Conservation (phyloP, 2,797 vertebrate species). For the Pygocentrus nattereri region DNA sequence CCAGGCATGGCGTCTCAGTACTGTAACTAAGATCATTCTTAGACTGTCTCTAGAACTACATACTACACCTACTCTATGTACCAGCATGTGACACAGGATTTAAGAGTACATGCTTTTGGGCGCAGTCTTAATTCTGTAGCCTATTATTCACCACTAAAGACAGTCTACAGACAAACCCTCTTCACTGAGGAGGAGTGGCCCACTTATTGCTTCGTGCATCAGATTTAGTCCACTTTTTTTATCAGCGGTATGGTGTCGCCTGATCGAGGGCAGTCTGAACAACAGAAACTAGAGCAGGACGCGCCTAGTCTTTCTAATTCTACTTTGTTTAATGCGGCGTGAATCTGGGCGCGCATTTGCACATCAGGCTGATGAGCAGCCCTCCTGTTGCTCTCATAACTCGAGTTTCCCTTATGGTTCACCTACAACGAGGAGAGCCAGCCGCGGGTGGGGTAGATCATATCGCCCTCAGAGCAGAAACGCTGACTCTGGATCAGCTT, state of each 20-base stretch:
- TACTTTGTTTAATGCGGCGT: slow-evolving; percentile 25
- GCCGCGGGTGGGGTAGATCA: neutral
- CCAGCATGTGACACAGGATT: too few relatives aligned
- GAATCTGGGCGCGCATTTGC: neutral
- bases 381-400: slow-evolving; percentile 32
- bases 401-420: slow-evolving; percentile 50
- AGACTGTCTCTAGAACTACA: too few relatives aligned
- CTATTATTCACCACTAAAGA: too few relatives aligned
- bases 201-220: slow-evolving; percentile 2
- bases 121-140: too few relatives aligned
- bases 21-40: too few relatives aligned
- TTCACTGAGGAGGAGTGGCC: neutral
- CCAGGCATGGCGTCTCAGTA: too few relatives aligned
- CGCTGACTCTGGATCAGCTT: slow-evolving; percentile 16
- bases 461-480: neutral
- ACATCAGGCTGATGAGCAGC: slow-evolving; percentile 17
- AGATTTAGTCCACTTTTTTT: slow-evolving; percentile 2
- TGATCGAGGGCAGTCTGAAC: neutral
- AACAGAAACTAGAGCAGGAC: neutral
- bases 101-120: too few relatives aligned
- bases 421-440: slow-evolving; percentile 59
- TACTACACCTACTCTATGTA: too few relatives aligned
- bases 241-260: slow-evolving; percentile 7
- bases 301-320: slow-evolving; percentile 14
- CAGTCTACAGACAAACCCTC: neutral